Evolutionary conservation across 2,888 invertebrate genomes (phyloP).

Genomic region (Erpobdella octoculata): DNA sequence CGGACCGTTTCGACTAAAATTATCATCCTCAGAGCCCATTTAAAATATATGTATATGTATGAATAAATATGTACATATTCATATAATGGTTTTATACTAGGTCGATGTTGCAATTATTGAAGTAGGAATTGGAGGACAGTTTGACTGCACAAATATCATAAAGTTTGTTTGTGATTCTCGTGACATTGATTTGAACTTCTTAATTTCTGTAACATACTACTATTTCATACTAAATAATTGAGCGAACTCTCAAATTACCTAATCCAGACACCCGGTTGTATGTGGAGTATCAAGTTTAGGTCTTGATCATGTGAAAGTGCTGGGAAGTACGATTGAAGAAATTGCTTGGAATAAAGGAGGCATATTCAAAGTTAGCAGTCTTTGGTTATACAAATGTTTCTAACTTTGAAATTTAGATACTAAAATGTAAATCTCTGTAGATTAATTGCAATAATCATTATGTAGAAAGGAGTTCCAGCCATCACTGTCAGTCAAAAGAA

Average conservation of each 20-base stretch:
- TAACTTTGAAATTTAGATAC: background rate
- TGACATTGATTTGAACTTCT: background rate
- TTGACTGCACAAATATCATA: conserved; percentile 86
- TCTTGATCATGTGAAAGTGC: conserved; percentile 74
- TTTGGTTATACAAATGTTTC: no score
- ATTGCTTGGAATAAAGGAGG: conserved; percentile 94
- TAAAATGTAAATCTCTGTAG: background rate
- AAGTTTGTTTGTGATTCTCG: conserved; percentile 54
- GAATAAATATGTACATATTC: no score
- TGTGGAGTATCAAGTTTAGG: conserved; percentile 85
- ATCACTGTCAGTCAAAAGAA: conserved; percentile 59
- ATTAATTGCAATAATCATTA: conserved; percentile 45
- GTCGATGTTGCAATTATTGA: conserved; percentile 83
- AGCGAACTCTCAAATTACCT: background rate
- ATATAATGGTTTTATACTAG: no score
- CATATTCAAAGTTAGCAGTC: conserved; percentile 67
- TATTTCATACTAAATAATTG: background rate
- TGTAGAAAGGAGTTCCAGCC: conserved; percentile 57
- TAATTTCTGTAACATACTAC: background rate
- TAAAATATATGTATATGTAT: no score
- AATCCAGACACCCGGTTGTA: conserved; percentile 66
- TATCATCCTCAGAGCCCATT: no score
- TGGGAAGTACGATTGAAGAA: conserved; percentile 73
- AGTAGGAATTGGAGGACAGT: conserved; percentile 91
- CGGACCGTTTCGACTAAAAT: no score